Evolutionary conservation across 2,113 vertebrate genomes (phyloP), one percentile per base, ranked within the genome.

Genomic region (Aegithalos caudatus): DNA sequence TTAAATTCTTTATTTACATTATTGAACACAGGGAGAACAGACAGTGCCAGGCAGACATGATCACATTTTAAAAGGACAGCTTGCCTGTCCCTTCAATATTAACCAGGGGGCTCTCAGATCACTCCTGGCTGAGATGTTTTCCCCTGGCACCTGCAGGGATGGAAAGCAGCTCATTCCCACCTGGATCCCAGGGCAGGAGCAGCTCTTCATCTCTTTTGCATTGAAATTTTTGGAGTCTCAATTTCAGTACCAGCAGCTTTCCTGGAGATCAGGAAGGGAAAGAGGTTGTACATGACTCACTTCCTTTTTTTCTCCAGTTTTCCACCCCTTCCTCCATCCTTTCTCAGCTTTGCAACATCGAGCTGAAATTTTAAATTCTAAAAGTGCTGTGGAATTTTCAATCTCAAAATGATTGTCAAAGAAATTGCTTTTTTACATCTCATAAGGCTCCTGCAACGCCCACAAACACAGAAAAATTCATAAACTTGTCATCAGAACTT

Each of bases 1-100:
- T 95, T 89, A 95, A 93, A 96, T 89, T 76, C 56, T n/a, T 79
- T 95, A 95, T 97, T 97, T 96, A 83, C 92, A 96, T 95, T 92
- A 95, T 73, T 93, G 94, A 93, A 97, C 77, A 93, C 12, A 65
- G 66, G 50, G 70, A 83, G 70, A 76, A 56, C 66, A 86, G 65
- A 51, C 42, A 50, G 22, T 58, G 65, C 10, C 48, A 86, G 88
- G 31, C 79, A 96, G 86, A 28, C 11, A 57, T 17, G 53, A 51
- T 58, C 86, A 81, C 64, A 57, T 78, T 81, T 89, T 77, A 58
- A 82, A 88, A 62, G 67, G 76, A 84, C 80, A 90, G 61, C n/a
- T 48, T 56, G 31, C 73, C 79, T 87, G 20, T 45, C 35, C 80
- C 57, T 80, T 93, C 48, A 3, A 1, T 14, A 81, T 47, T 35